Percentiles rank a stretch among this genome's conserved stretches.
phyloP scores from a whole-genome alignment of 1,140 invertebrate species.

The Mercenaria mercenaria region DNA sequence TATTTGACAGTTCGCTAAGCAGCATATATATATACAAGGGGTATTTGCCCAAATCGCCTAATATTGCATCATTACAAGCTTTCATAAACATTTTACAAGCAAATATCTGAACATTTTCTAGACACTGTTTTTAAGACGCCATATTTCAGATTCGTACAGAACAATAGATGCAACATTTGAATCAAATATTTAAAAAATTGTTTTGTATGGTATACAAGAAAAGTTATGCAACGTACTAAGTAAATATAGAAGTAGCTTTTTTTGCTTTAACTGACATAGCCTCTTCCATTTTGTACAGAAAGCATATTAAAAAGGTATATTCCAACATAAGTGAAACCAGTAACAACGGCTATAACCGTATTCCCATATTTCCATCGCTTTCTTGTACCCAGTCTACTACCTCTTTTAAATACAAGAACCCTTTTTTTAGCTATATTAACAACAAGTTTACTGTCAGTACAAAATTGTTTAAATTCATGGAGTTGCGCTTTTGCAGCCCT shows the following conservation, averaged over 20 bases:
- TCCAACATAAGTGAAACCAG: conserved; percentile 3
- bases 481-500: conserved; percentile 44
- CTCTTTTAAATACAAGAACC: conserved; percentile 17
- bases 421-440: conserved; percentile 29
- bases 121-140: too few relatives aligned
- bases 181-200: background rate
- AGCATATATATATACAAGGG: too few relatives aligned
- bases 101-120: too few relatives aligned
- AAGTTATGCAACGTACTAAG: background rate
- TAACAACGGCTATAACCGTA: background rate
- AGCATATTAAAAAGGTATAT: background rate
- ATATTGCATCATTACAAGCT: too few relatives aligned
- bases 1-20: too few relatives aligned
- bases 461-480: conserved; percentile 20
- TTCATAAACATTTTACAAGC: too few relatives aligned
- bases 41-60: too few relatives aligned
- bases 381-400: background rate
- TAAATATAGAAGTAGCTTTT: background rate
- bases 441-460: background rate
- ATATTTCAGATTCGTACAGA: too few relatives aligned
- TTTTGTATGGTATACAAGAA: background rate
- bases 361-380: background rate
- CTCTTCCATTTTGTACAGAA: conserved; percentile 2
- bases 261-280: background rate
- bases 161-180: background rate